Evolutionary conservation across 2,797 vertebrate species (phyloP).

Genomic region (Nothura maculosa): DNA sequence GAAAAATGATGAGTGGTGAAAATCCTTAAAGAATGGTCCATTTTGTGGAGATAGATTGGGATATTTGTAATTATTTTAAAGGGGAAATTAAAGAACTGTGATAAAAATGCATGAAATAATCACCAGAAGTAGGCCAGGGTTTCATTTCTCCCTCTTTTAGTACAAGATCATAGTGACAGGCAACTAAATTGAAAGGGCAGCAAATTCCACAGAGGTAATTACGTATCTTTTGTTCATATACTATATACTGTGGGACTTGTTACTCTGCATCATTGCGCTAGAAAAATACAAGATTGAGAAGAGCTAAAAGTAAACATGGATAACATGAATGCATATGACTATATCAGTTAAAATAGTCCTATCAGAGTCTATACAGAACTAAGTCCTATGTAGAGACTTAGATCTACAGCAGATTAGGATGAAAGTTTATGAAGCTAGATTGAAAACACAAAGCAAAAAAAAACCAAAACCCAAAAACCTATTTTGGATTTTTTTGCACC

Average conservation of each 20-base stretch:
- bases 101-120: background rate
- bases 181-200: background rate
- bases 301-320: background rate
- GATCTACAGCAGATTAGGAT: background rate
- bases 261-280: background rate
- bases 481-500: background rate
- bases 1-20: background rate
- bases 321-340: background rate
- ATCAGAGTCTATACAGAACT: background rate
- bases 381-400: background rate
- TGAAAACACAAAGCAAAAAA: background rate
- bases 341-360: background rate
- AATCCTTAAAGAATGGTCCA: background rate
- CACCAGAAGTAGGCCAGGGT: background rate
- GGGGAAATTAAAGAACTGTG: background rate
- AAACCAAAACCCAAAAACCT: too few species aligned
- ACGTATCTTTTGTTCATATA: background rate
- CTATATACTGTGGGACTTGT: background rate
- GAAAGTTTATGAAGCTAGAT: background rate
- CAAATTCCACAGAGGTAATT: background rate
- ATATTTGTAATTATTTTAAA: background rate
- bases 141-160: background rate
- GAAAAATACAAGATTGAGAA: background rate
- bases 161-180: background rate
- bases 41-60: background rate